Evolutionary conservation across 2,113 vertebrate species (phyloP), one percentile per base, ranked within the genome.

Genomic region (Nesoenas mayeri): DNA sequence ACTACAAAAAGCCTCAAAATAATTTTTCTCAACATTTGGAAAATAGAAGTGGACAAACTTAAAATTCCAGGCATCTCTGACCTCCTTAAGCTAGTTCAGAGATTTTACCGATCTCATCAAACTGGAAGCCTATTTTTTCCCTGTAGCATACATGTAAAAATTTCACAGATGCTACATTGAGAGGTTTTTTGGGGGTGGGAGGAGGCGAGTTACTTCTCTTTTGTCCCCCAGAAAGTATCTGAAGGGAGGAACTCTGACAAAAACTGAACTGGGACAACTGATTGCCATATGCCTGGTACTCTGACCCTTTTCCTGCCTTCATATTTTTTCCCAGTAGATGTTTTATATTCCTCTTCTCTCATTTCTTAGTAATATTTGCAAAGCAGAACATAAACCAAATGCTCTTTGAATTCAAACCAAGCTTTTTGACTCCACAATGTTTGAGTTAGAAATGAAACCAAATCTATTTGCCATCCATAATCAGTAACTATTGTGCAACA

Each of bases 371-470:
- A 97, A 48, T 96, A 94, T 92, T 90, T 96, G 92, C 66, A 87
- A 95, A 87, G 69, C 53, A 94, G 89, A 95, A 94, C 87, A 62
- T 91, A 95, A 95, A 95, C 93, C 89, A 96, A 95, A 81, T 79
- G 61, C 48, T 95, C 50, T 92, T 82, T 95, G 94, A 96, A 69
- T 93, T 79, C 86, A 67, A 62, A 94, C 95, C 95, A 96, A 84
- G 57, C 16, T 95, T 91, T 97, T 89, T 86, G 73, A 89, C 53
- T 95, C 51, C 48, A 42, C 78, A 48, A 11, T 57, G 65, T 91
- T 94, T 92, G 89, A 94, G 58, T 87, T 92, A 87, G 81, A 82
- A 89, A 72, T 72, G 48, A 94, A 95, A 89, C 65, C 31, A 79
- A 86, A 91, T 89, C 81, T 89, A 85, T 93, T 95, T 91, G 73